Evolutionary conservation across 2,888 invertebrate species (phyloP), one percentile per base, ranked within the genome.

Genomic region (Mesorhabditis sp.): DNA sequence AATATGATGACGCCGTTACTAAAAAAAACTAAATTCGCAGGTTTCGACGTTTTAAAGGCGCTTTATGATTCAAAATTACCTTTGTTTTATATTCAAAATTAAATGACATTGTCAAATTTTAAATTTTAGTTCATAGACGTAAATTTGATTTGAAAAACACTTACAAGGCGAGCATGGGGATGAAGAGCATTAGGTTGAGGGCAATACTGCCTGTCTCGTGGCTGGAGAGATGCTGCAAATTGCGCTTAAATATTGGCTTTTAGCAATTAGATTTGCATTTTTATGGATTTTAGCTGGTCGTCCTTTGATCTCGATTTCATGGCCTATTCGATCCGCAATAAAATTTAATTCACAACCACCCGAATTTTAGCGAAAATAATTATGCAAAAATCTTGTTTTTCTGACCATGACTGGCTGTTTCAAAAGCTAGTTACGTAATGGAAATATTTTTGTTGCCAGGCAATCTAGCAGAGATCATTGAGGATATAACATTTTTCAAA

Each of bases 161-260:
- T 50, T n/a, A 50, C 58, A 50, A 50, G n/a, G n/a, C n/a, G 58
- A 50, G 7, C 58, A 50, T 50, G 10, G 58, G 58, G 10, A 50
- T 13, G 58, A 50, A 50, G n/a, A 50, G 58, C 58, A 50, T 50
- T n/a, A 50, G 10, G n/a, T 50, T 50, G 7, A 50, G 58, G 10
- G 58, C 58, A 50, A 50, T 50, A n/a, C n/a, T 50, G 58, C 58
- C 58, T n/a, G 58, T 50, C 58, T 13, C 58, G 58, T n/a, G 7
- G 10, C 10, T n/a, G n/a, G 58, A 10, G 58, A 50, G 7, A 13
- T n/a, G 7, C 58, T 50, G 58, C 7, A 50, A 50, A 13, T 50
- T 50, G 7, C 58, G 58, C 28, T 28, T 28, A 28, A 28, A 28
- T 28, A 28, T 28, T 28, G 28, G 28, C 28, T 28, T 28, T 28